Base-by-base conservation (phyloP, 2,797 vertebrate genomes). In the Coilia nasus region DNA sequence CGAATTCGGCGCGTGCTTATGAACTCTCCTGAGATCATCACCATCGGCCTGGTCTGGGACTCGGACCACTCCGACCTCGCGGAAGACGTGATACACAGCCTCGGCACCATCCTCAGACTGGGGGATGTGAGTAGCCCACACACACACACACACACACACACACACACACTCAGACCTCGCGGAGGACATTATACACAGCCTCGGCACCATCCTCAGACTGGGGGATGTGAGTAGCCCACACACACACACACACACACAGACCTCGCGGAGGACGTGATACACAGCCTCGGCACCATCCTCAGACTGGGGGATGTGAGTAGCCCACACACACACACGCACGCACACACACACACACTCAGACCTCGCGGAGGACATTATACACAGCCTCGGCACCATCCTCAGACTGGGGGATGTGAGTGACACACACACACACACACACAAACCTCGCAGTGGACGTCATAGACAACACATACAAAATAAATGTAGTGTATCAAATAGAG, bases 41-140 rank as follows among this genome's bases (percentile, higher is more conserved):
- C 98, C 67, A 98, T 99, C 44, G 98, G 98, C 6, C 93, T 99
- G 91, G 98, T 99, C 0, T 99, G 98, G 98, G 98, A 99, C 92
- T 99, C 98, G 0, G 98, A 99, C 78, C 97, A 98, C 89, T 99
- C 98, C 0, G 97, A 99, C 91, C 94, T 99, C 87, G 97, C 97
- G 0, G 97, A 99, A 85, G 98, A 99, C 86, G 98, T 99, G 83
- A 98, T 99, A 84, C 98, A 99, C 92, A 98, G 97, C 35, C 94
- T 99, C 89, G 98, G 98, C 5, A 99, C 98, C 83, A 97, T 97
- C 91, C 96, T 99, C 84, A 96, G 96, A 46, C 94, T 99, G 4
- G 97, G 98, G 86, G 98, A 99, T 91, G 96, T 97, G 90, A 95
- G 96, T 75, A 7, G 15, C 28, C 25, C 28, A 71, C 64, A 71